Evolutionary conservation across 53 echinoderm and acorn worm species (phyloP), one percentile per base, ranked within the genome.

Genomic region (Stichopus horrens): DNA sequence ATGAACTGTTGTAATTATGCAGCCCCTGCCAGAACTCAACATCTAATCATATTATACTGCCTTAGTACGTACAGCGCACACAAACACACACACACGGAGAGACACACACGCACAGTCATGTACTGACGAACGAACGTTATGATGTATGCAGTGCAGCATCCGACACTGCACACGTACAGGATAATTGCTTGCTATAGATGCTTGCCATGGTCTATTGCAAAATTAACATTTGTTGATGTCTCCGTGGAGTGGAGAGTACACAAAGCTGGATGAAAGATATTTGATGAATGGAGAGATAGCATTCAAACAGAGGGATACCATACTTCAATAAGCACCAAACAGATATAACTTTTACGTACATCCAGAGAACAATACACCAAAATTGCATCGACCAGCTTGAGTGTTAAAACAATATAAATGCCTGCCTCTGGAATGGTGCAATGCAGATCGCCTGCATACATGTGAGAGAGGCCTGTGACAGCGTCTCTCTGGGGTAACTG

Each of bases 141-240:
- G 37, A 37, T 37, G 37, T 37, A 37, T 37, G 37, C 37, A 37
- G 37, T 37, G 63, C 63, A 63, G 63, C 63, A 63, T 63, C 11
- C 37, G 37, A 37, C 37, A 37, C 37, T 37, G 37, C 37, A 37
- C 37, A 37, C 37, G 37, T 37, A 37, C 63, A 13, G 16, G 63
- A 79, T 79, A 79, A 79, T 79, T 79, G 79, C 79, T 54, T 54
- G 79, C 18, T 53, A n/a, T n/a, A 79, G 52, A 53, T 79, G 79
- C 56, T 79, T 79, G 79, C 79, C 79, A 79, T 55, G 79, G 79
- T 79, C 79, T 79, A 79, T 79, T 79, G 79, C 79, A 79, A 79
- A 37, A 79, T 79, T 79, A 79, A 79, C 79, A 79, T 79, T 79
- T 79, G 79, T 79, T 79, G 79, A 79, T 79, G 79, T 79, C 79